phyloP scores from a whole-genome alignment of 2,888 invertebrate species.

The Drosophila fulvimacula region DNA sequence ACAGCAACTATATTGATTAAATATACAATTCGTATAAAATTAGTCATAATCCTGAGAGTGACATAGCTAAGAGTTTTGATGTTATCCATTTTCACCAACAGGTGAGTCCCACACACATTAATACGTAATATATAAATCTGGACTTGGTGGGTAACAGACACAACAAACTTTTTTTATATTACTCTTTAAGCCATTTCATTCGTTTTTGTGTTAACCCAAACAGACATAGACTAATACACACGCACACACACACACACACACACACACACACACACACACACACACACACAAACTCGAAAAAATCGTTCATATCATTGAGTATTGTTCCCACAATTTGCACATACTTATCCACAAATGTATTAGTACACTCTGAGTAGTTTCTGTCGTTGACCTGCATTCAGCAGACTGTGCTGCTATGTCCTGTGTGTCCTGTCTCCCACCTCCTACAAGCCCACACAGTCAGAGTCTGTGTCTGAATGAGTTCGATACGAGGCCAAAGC shows the following conservation, averaged over 20 bases:
- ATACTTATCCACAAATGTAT: conserved; percentile 27
- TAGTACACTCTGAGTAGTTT: conserved; percentile 65
- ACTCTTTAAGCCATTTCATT: conserved; percentile 55
- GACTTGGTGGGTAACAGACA: conserved; percentile 51
- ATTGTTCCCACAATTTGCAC: conserved; percentile 45
- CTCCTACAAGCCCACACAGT: conserved; percentile 35
- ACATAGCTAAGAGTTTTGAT: neutral
- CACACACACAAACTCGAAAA: conserved; percentile 22
- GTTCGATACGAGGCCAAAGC: conserved; percentile 77
- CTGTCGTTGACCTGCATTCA: conserved; percentile 83
- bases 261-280: conserved; percentile 14
- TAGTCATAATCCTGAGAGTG: neutral
- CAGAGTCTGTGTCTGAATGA: conserved; percentile 62
- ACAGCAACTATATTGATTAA: neutral
- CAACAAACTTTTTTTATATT: conserved; percentile 56
- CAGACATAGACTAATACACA: conserved; percentile 19
- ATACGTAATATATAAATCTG: conserved; percentile 28
- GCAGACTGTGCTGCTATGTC: conserved; percentile 57
- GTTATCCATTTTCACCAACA: conserved; percentile 5
- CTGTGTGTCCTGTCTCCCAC: conserved; percentile 32
- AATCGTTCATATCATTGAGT: conserved; percentile 34
- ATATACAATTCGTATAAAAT: neutral
- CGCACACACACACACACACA: conserved; percentile 9
- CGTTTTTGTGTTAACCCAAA: conserved; percentile 69
- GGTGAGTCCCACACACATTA: conserved; percentile 20